Evolutionary conservation across 2,888 invertebrate species (phyloP).

Genomic region (Himalopsyche japonica): DNA sequence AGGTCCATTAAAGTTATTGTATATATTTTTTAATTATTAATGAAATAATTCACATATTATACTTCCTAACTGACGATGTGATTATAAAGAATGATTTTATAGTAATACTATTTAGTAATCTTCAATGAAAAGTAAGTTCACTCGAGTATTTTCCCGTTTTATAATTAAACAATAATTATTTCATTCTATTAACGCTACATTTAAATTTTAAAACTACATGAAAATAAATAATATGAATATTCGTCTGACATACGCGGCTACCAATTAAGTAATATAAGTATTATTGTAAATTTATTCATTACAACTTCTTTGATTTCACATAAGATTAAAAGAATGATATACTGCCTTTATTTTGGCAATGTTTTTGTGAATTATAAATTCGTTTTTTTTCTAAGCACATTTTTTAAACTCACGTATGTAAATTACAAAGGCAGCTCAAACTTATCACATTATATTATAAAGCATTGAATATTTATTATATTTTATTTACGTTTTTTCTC

Average conservation of each 20-base stretch:
- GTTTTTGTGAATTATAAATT: not conserved
- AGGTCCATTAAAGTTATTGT: too few relatives aligned
- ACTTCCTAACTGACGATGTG: too few relatives aligned
- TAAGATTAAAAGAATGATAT: slow-evolving; percentile 24
- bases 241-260: not conserved
- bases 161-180: too few relatives aligned
- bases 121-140: too few relatives aligned
- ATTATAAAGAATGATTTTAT: too few relatives aligned
- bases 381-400: not conserved
- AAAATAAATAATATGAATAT: not conserved
- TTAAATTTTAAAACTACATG: not conserved
- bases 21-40: too few relatives aligned
- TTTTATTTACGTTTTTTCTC: not conserved
- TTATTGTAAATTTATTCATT: slow-evolving; percentile 13
- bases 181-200: not conserved
- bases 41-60: too few relatives aligned
- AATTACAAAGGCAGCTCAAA: not conserved
- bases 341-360: not conserved
- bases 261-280: slow-evolving; percentile 23
- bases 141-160: too few relatives aligned
- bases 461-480: not conserved
- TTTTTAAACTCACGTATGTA: not conserved
- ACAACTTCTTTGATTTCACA: slow-evolving; percentile 24
- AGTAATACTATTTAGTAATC: too few relatives aligned
- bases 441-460: not conserved